Base-by-base conservation (phyloP, 2,113 vertebrate species). In the Rhinichthys klamathensis region DNA sequence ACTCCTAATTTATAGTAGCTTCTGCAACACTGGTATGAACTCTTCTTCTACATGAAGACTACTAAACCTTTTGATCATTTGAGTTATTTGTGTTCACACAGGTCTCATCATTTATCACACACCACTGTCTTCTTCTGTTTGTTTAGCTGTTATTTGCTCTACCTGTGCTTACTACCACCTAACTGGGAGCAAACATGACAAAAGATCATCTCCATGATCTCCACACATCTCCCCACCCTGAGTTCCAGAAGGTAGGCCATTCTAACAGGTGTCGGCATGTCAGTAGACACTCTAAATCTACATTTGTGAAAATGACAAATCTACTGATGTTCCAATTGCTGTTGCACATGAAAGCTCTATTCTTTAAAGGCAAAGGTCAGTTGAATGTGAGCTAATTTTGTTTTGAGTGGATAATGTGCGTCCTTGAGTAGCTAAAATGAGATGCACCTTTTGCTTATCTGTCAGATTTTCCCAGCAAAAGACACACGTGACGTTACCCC, bases 81-180 rank as follows among this genome's bases (percentile, higher is more conserved):
- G n/a, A 79, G 56, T 83, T 65, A 44, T 78, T 84, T 76, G 54
- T 89, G 77, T 85, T 86, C 81, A 86, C 82, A 78, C 88, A 83
- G 61, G 82, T 87, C 85, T 82, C 88, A 89, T 89, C 79, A 89
- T 87, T 85, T 80, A 89, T 89, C 88, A 87, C 79, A 35, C 58
- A 54, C 83, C 60, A 83, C 88, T 89, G 88, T 89, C 83, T 70
- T 87, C 78, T 70, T 79, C 44, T 87, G 88, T 89, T 89, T 86
- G 85, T 84, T 70, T 85, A 81, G 85, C 85, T 83, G 87, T 35
- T 88, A 83, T 88, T 88, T 88, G 85, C 77, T 89, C 78, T 83
- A 74, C 73, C 85, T 84, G 85, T 18, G n/a, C 60, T 72, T 88
- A 63, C 70, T 72, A 84, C 38, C 73, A 80, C 87, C 84, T 58